Percentiles rank a stretch among this genome's conserved stretches.
phyloP scores from a whole-genome alignment of 2,888 invertebrate species.

The Erebia ligea region DNA sequence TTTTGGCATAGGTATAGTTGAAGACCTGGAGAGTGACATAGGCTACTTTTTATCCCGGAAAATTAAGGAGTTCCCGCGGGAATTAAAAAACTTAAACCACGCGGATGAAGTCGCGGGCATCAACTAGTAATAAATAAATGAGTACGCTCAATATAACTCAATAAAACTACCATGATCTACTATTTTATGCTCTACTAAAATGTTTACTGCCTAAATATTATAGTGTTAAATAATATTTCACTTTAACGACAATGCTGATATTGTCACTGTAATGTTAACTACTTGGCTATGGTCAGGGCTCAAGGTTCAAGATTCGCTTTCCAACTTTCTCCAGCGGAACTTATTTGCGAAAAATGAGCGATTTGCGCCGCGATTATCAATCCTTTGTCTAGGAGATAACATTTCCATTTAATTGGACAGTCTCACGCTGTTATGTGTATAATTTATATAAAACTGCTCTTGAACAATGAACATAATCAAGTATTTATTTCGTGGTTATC shows the following conservation, averaged over 20 bases:
- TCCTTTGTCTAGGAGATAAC: slow-evolving; percentile 32
- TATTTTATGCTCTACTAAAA: not conserved
- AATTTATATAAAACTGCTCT: slow-evolving; percentile 2
- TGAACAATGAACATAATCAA: slow-evolving; percentile 26
- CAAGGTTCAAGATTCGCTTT: slow-evolving; percentile 33
- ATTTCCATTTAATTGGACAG: slow-evolving; percentile 16
- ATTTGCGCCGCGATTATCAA: slow-evolving; percentile 32
- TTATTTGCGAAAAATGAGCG: slow-evolving; percentile 35
- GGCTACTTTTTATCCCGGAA: too few species aligned
- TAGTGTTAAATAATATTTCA: not conserved
- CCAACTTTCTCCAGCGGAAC: slow-evolving; percentile 41
- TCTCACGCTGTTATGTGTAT: slow-evolving; percentile 20
- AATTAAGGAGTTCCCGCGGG: too few species aligned
- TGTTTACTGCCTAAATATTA: not conserved
- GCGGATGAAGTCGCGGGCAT: too few species aligned
- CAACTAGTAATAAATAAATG: too few species aligned
- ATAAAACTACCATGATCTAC: not conserved
- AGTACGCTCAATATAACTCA: too few species aligned
- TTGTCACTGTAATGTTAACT: not conserved
- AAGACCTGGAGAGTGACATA: too few species aligned
- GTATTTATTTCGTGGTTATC: slow-evolving; percentile 26
- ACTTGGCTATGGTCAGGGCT: slow-evolving; percentile 28
- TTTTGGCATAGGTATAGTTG: too few species aligned
- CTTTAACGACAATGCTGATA: not conserved
- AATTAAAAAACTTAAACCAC: too few species aligned